Evolutionary conservation across 1,140 invertebrate species (phyloP), one percentile per base, ranked within the genome.

Genomic region (Drosophila insularis): DNA sequence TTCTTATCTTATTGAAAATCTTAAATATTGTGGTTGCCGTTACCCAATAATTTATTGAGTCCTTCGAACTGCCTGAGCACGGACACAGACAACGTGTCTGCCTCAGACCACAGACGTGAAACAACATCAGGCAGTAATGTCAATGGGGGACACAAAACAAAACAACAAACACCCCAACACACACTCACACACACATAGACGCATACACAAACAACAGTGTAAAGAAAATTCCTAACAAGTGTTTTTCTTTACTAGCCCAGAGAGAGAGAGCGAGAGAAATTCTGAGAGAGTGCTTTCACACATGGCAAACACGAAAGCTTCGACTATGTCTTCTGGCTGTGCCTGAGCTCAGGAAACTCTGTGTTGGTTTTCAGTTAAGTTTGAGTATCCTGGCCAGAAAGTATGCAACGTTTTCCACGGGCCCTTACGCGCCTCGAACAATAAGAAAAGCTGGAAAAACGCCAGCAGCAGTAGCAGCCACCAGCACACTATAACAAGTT

Each of bases 151-250:
- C 40, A 69, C n/a, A 55, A 72, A 63, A 61, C 68, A 77, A 71
- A 74, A 62, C 23, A 35, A 35, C 70, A 65, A 65, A 84, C 54
- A 63, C 53, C n/a, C n/a, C n/a, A n/a, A 35, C 13, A 11, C 6
- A 60, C 50, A 50, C 32, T 17, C 39, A 40, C 14, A 11, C 21
- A 37, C 40, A 65, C 13, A 32, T 2, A 39, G 4, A 59, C 27
- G 10, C 7, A 11, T 11, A 35, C 7, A 37, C 35, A 37, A 37
- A 63, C 46, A 56, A 56, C 68, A 61, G n/a, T 14, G 64, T 54
- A 85, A 77, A 75, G 67, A 71, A 86, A 86, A 79, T 82, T 77
- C 80, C 71, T 87, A 86, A 86, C 82, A 86, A 86, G 82, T 86
- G 82, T 86, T 86, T 87, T 77, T 76, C 74, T 82, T 81, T 87